These are phyloP conservation scores for Danio jaintianensis DNA, from an alignment of 2,797 vertebrate species.

Conservation along the genomic window DNA sequence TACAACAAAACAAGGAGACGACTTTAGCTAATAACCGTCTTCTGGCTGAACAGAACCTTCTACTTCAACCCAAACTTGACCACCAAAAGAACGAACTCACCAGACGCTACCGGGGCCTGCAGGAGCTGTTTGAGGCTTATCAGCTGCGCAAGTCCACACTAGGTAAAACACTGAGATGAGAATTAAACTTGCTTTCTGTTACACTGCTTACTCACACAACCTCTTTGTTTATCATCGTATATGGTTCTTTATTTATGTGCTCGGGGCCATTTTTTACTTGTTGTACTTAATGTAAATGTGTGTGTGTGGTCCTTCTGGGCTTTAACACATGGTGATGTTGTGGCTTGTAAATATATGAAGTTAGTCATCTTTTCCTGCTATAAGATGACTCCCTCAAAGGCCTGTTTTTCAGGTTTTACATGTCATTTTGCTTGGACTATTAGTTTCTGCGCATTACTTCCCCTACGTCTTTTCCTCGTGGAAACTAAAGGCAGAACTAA, in stretches of 20 bases:
- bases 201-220: neutral
- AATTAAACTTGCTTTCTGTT: neutral
- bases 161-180: slow-evolving; percentile 75
- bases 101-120: slow-evolving; percentile 85
- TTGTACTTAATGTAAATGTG: neutral
- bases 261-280: neutral
- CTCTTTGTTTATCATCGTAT: neutral
- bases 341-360: neutral
- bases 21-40: slow-evolving; percentile 90
- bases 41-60: slow-evolving; percentile 91
- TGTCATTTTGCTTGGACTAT: neutral
- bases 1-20: slow-evolving; percentile 93
- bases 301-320: neutral
- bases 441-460: neutral
- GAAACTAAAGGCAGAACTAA: neutral
- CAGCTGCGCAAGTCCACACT: slow-evolving; percentile 94
- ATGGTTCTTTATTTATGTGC: neutral
- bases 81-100: slow-evolving; percentile 86
- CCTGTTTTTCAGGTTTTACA: slow-evolving; percentile 47
- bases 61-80: slow-evolving; percentile 90
- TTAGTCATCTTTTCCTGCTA: slow-evolving; percentile 18
- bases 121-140: slow-evolving; percentile 88
- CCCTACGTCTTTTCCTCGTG: neutral
- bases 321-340: neutral
- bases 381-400: neutral